A percentile compares a stretch with the other conserved stretches of the same genome.
Conservation (phyloP, 2,888 invertebrate species). For the Spodoptera picta region DNA sequence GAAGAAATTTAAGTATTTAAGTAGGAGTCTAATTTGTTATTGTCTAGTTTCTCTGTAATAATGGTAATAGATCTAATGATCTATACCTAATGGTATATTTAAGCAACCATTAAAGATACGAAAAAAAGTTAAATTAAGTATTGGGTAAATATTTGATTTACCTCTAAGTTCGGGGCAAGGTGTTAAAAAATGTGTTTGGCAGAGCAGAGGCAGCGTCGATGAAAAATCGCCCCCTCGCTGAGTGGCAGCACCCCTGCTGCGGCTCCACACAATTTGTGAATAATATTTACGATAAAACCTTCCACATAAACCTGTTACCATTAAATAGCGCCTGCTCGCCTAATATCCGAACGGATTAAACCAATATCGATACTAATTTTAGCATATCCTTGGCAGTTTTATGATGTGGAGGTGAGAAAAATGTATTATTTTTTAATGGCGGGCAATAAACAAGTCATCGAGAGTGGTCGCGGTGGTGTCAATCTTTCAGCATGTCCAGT, state of each 20-base stretch:
- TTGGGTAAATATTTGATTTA: conserved; percentile 85
- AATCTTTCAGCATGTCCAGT: conserved; percentile 80
- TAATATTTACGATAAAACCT: conserved; percentile 86
- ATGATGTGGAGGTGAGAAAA: conserved; percentile 66
- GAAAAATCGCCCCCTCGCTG: conserved; percentile 88
- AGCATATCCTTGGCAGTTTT: conserved; percentile 67
- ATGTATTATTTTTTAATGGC: conserved; percentile 68
- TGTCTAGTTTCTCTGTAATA: no score
- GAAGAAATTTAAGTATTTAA: no score
- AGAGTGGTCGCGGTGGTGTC: conserved; percentile 69
- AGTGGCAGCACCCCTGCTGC: conserved; percentile 80
- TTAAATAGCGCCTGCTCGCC: conserved; percentile 73
- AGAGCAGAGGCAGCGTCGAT: conserved; percentile 80
- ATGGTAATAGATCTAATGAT: no score
- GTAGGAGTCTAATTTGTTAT: no score
- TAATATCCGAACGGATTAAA: conserved; percentile 71
- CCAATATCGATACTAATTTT: conserved; percentile 73
- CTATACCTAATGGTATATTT: no score
- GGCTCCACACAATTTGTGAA: conserved; percentile 83
- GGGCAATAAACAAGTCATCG: conserved; percentile 81
- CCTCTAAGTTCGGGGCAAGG: conserved; percentile 79
- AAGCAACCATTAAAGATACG: no score
- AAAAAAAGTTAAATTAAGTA: conserved; percentile 70
- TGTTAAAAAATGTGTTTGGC: conserved; percentile 88
- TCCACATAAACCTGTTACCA: conserved; percentile 77